Percentiles rank a stretch among this genome's conserved stretches.
Evolutionary conservation across 2,113 vertebrate species (phyloP).

Genomic region (Corythornis vintsioides): DNA sequence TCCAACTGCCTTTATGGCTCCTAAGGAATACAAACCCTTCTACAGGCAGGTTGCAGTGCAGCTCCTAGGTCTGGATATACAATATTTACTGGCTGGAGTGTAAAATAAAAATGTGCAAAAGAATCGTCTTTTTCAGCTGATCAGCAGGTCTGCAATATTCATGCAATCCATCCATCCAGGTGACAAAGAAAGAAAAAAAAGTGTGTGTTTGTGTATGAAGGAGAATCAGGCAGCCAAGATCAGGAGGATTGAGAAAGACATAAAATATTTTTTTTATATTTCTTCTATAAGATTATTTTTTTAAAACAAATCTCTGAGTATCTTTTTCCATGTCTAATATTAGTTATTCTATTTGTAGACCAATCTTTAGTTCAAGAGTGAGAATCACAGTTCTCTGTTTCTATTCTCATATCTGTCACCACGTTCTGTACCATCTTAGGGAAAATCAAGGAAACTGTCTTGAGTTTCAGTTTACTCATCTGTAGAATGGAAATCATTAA

Average conservation of each 20-base stretch:
- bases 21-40: background rate
- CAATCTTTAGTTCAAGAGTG: background rate
- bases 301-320: background rate
- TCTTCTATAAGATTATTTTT: background rate
- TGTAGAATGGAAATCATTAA: background rate
- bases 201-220: background rate
- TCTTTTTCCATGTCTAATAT: background rate
- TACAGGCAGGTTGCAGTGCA: background rate
- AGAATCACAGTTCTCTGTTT: slow-evolving; percentile 15
- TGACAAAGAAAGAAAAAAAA: background rate
- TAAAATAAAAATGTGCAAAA: background rate
- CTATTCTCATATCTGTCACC: slow-evolving; percentile 8
- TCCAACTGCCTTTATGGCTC: background rate
- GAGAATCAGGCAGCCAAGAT: background rate
- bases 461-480: background rate
- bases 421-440: background rate
- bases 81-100: background rate
- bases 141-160: background rate
- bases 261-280: background rate
- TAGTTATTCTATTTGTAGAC: background rate
- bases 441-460: background rate
- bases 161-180: background rate
- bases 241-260: background rate
- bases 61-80: background rate
- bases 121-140: background rate